phyloP scores from a whole-genome alignment of 2,797 vertebrate genomes.

The Sardinella longiceps region DNA sequence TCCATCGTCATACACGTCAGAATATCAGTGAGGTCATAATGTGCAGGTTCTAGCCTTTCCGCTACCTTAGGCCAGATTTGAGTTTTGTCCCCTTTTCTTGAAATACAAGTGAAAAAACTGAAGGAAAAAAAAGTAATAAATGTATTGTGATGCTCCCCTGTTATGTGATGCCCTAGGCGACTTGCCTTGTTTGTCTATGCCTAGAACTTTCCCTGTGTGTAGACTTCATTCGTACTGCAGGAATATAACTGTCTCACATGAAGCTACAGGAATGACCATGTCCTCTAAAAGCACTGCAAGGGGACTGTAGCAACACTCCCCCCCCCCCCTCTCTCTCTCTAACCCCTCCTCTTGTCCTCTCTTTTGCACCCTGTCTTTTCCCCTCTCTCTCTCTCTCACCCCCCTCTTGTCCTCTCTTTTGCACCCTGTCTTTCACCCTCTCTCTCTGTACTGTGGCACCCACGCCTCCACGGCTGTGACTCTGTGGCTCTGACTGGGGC shows the following conservation, averaged over 20 bases:
- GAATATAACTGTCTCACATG: not conserved
- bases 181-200: too few species aligned
- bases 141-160: too few species aligned
- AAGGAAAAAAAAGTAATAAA: too few species aligned
- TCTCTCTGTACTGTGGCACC: not conserved
- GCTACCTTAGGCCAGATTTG: too few species aligned
- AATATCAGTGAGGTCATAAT: not conserved
- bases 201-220: too few species aligned
- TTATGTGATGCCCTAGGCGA: too few species aligned
- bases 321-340: not conserved
- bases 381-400: not conserved
- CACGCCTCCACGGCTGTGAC: not conserved
- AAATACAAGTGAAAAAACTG: too few species aligned
- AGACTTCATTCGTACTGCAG: not conserved
- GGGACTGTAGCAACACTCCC: not conserved
- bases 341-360: not conserved
- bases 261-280: not conserved
- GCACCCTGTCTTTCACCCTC: not conserved
- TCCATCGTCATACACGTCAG: not conserved
- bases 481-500: constrained; percentile 25
- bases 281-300: not conserved
- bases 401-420: not conserved
- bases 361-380: not conserved
- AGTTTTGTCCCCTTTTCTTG: too few species aligned
- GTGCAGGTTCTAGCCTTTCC: too few species aligned